A percentile compares a stretch with the other conserved stretches of the same genome.
phyloP scores from a whole-genome alignment of 2,113 vertebrate species.

The Monarcha castaneiventris region DNA sequence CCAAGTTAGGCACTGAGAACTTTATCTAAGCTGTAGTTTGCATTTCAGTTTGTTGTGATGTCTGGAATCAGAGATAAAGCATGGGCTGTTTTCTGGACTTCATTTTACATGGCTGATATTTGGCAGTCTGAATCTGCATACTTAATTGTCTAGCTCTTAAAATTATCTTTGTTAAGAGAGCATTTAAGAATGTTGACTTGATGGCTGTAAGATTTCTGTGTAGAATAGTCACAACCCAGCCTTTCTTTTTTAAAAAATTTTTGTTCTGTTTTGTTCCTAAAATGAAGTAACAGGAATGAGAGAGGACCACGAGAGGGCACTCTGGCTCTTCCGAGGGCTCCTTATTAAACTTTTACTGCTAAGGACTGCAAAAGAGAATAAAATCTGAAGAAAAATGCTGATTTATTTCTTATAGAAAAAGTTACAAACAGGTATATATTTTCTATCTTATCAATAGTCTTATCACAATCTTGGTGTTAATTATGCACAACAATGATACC shows the following conservation, averaged over 20 bases:
- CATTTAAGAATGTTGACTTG: not conserved
- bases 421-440: not conserved
- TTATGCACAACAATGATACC: not conserved
- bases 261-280: not conserved
- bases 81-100: not conserved
- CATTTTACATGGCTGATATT: not conserved
- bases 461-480: not conserved
- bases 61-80: not conserved
- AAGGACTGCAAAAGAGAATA: not conserved
- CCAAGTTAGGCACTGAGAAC: not conserved
- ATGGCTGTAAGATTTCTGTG: not conserved
- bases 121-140: not conserved
- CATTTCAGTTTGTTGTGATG: not conserved
- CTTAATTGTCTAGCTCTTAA: not conserved
- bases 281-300: not conserved
- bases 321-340: constrained; percentile 50
- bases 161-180: not conserved
- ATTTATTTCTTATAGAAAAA: not conserved
- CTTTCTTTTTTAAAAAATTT: not conserved
- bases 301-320: constrained; percentile 61
- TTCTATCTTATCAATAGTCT: not conserved
- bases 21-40: not conserved
- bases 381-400: not conserved
- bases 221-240: not conserved
- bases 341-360: not conserved